Evolutionary conservation across 1,140 invertebrate genomes (phyloP), one percentile per base, ranked within the genome.

Genomic region (Brachionus paranguensis): DNA sequence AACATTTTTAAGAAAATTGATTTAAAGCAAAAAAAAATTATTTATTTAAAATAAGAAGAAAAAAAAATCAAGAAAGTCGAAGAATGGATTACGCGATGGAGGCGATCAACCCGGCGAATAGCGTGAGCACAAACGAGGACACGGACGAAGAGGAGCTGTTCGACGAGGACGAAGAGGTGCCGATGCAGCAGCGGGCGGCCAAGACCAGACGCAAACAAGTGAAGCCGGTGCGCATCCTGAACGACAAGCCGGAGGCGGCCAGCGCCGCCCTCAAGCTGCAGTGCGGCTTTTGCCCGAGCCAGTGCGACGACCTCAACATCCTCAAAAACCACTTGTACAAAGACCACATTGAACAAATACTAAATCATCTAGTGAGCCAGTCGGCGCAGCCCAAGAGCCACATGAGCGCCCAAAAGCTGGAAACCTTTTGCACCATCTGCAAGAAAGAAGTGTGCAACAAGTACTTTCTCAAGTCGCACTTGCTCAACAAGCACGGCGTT

Each of bases 371-470:
- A 45, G 37, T 81, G 2, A 64, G 10, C 24, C 33, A 60, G 24
- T 37, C 45, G 20, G 29, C 53, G 41, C 53, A 81, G 43, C 43
- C 78, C 12, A 64, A 60, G 24, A 20, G 50, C 11, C n/a, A 50
- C 8, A 29, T 76, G 47, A 76, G 47, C 27, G 17, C 17, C 11
- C 41, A 76, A 14, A 76, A 76, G 29, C 20, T 76, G 0, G 96
- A 97, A 90, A 96, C 95, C 2, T 98, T 96, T 88, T 97, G 96
- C 88, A 90, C 90, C 78, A 86, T 92, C 47, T 93, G 92, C 88
- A 88, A 90, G 79, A 89, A 91, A 84, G 91, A 92, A 86, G 91
- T 92, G 85, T 91, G 91, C 74, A 90, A 90, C 84, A 89, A 89
- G 81, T 89, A 89, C 84, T 89, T 89, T 84, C 85, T 89, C 20